phyloP scores from a whole-genome alignment of 92 coral and sea anemone genomes.

The Palythoa grandis region DNA sequence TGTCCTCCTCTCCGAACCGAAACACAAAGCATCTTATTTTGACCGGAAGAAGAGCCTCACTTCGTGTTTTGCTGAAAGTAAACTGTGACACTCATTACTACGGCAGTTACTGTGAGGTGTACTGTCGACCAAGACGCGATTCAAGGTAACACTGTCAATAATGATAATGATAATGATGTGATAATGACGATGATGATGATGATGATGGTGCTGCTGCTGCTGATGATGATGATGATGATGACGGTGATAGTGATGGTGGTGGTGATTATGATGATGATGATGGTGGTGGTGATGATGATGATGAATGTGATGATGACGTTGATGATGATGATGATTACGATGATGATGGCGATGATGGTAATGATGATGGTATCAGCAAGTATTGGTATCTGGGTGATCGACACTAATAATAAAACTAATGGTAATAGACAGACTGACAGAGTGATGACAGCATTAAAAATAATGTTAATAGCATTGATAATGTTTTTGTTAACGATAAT shows the following conservation, averaged over 20 bases:
- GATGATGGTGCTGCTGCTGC: too few relatives aligned
- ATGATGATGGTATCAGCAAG: neutral
- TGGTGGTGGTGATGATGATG: too few relatives aligned
- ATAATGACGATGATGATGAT: too few relatives aligned
- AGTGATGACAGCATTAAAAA: neutral
- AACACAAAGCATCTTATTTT: slow-evolving; percentile 51
- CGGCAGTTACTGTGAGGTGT: slow-evolving; percentile 55
- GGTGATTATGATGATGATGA: too few relatives aligned
- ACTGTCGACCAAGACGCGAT: slow-evolving; percentile 50
- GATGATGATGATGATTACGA: neutral
- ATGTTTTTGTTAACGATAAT: neutral
- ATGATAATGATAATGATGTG: neutral
- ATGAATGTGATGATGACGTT: neutral
- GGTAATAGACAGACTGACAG: too few relatives aligned
- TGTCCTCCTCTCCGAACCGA: slow-evolving; percentile 42
- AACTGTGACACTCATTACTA: slow-evolving; percentile 51
- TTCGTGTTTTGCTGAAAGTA: slow-evolving; percentile 43
- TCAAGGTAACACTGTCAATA: neutral
- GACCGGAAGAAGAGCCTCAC: slow-evolving; percentile 58
- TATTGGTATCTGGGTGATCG: too few relatives aligned
- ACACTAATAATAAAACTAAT: too few relatives aligned
- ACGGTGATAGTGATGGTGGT: too few relatives aligned
- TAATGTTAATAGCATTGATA: neutral
- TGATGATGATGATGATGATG: too few relatives aligned
- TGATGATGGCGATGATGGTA: neutral